Conservation (phyloP, 2,113 vertebrate species). For the Calidris pygmaea region DNA sequence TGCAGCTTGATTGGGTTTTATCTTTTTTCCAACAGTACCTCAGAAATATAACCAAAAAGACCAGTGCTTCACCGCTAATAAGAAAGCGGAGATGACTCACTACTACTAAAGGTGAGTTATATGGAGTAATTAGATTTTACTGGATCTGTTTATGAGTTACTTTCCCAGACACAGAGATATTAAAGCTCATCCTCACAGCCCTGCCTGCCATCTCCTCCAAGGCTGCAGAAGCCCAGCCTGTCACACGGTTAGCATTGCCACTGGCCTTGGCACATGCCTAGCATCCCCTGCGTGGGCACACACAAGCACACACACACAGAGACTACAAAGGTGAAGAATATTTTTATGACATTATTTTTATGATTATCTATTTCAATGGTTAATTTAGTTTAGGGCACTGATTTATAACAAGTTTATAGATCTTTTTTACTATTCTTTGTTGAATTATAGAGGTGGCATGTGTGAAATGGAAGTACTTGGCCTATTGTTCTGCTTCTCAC, state of each 20-base stretch:
- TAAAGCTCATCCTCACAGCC: not conserved
- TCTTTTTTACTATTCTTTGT: constrained; percentile 74
- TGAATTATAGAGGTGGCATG: constrained; percentile 80
- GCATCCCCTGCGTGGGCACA: accelerated
- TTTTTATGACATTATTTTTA: constrained; percentile 80
- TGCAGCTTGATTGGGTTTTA: not conserved
- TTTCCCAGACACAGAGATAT: constrained; percentile 33
- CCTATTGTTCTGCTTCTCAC: constrained; percentile 84
- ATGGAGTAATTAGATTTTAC: constrained; percentile 45
- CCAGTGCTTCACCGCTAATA: not conserved
- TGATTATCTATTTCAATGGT: constrained; percentile 78
- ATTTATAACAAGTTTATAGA: constrained; percentile 83
- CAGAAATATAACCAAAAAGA: not conserved
- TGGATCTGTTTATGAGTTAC: constrained; percentile 61
- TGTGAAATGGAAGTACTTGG: constrained; percentile 81
- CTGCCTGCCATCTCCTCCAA: not conserved
- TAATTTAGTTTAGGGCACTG: constrained; percentile 79
- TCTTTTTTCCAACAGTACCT: not conserved
- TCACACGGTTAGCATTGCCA: not conserved
- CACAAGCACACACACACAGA: not conserved
- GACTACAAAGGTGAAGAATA: constrained; percentile 73
- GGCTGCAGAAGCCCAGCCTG: not conserved
- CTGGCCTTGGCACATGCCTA: not conserved
- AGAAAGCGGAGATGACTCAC: not conserved
- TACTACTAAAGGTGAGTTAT: constrained; percentile 43